phyloP scores from a whole-genome alignment of 2,888 invertebrate species.

The Odontocolon sp. region DNA sequence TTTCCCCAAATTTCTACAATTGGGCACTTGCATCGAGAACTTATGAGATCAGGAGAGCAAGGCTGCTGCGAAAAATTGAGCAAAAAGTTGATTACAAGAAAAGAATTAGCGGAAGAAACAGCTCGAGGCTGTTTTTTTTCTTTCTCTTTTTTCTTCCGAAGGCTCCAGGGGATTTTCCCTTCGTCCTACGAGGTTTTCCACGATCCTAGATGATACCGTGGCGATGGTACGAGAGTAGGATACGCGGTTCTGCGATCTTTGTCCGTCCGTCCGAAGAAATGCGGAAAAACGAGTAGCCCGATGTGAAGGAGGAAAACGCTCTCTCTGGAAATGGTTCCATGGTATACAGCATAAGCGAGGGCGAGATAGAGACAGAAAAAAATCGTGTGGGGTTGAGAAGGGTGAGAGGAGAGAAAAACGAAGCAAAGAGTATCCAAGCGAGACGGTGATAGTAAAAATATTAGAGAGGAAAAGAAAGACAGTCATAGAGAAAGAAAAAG shows the following conservation, averaged over 20 bases:
- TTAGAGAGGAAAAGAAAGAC: slow-evolving; percentile 30
- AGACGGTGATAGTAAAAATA: slow-evolving; percentile 48
- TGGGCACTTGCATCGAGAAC: too few species aligned
- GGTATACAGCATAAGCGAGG: not conserved
- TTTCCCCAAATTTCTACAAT: not conserved
- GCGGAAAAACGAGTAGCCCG: slow-evolving; percentile 32
- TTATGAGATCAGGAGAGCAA: too few species aligned
- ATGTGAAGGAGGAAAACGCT: slow-evolving; percentile 38
- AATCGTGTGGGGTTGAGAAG: slow-evolving; percentile 39
- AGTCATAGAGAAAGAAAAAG: slow-evolving; percentile 31
- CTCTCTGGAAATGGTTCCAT: slow-evolving; percentile 9
- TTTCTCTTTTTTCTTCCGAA: slow-evolving; percentile 23
- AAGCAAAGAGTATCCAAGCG: slow-evolving; percentile 31
- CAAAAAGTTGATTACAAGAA: slow-evolving; percentile 73
- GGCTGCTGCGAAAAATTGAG: not conserved
- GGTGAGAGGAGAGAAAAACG: slow-evolving; percentile 21
- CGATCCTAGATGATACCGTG: slow-evolving; percentile 28
- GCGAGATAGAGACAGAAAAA: slow-evolving; percentile 21
- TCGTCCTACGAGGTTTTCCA: slow-evolving; percentile 42
- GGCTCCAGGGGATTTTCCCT: slow-evolving; percentile 51
- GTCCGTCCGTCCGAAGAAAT: slow-evolving; percentile 58
- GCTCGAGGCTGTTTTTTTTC: slow-evolving; percentile 59
- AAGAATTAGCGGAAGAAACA: slow-evolving; percentile 75
- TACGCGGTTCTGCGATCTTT: slow-evolving; percentile 70
- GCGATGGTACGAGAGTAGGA: slow-evolving; percentile 16